phyloP scores from a whole-genome alignment of 2,888 invertebrate species.

The Xanthorhoe designata region DNA sequence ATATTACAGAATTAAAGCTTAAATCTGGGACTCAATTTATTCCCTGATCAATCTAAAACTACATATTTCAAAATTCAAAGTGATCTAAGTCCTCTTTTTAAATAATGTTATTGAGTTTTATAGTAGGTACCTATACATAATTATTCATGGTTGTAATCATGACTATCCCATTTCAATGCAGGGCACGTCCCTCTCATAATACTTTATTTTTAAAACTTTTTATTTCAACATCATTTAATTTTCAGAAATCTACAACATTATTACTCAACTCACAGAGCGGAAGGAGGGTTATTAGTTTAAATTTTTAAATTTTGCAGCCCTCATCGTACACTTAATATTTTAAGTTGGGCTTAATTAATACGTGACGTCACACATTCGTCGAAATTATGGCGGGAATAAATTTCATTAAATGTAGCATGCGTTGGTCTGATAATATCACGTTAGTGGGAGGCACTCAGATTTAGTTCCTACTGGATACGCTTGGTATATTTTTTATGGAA shows the following conservation, averaged over 20 bases:
- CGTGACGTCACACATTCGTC: constrained; percentile 66
- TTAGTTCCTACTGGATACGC: constrained; percentile 45
- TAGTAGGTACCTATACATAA: too few species aligned
- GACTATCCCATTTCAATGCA: too few species aligned
- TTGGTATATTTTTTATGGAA: background rate
- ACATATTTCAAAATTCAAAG: too few species aligned
- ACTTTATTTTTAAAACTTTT: background rate
- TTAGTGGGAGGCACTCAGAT: constrained; percentile 50
- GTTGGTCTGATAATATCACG: constrained; percentile 76
- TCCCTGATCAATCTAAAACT: too few species aligned
- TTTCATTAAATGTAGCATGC: constrained; percentile 75
- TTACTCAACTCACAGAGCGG: background rate
- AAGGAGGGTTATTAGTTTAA: constrained; percentile 1
- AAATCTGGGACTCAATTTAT: too few species aligned
- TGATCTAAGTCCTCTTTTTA: too few species aligned
- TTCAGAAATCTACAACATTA: background rate
- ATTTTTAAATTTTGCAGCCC: constrained; percentile 36
- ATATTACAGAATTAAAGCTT: too few species aligned
- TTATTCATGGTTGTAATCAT: too few species aligned
- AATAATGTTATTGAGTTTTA: too few species aligned
- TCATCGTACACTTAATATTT: constrained; percentile 58
- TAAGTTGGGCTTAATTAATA: constrained; percentile 76
- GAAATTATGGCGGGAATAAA: constrained; percentile 65
- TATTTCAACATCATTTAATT: constrained; percentile 4
- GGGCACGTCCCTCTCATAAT: too few species aligned